Evolutionary conservation across 2,797 vertebrate species (phyloP), one percentile per base, ranked within the genome.

Genomic region (Sebastes diaconus): DNA sequence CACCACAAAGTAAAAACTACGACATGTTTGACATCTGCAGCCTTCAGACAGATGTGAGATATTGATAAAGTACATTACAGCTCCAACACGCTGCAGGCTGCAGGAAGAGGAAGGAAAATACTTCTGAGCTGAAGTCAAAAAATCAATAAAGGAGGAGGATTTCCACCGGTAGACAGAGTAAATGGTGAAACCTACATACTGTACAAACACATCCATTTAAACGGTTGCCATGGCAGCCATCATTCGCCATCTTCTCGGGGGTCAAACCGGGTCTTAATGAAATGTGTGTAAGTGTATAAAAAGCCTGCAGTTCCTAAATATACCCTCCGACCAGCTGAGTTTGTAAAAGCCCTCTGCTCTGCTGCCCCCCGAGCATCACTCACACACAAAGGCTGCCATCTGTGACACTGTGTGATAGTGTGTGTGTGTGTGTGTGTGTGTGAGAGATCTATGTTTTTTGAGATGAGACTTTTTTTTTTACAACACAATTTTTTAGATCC

Each of bases 231-330:
- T 52, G 50, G 50, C 50, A 52, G 50, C 50, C 20, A 52, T 52
- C 50, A n/a, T 9, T 52, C 50, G 20, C 20, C 50, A n/a, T 52
- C 50, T n/a, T n/a, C 20, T n/a, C 50, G 50, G 2, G 2, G 83
- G 81, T 80, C 54, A 78, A 69, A 68, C 52, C 6, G 18, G 65
- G 73, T 54, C 27, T 27, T 42, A 0, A 24, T 30, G 55, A 76
- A 73, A 73, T 52, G 42, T 70, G 64, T 68, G 64, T 20, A 10
- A 61, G 57, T 60, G 60, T 61, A 52, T 71, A 77, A 79, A 81
- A 73, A 72, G 73, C 36, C 54, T 1, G 1, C 30, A 16, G 60
- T 7, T 67, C n/a, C 73, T 84, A 79, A 84, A 84, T 81, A 77
- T 79, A 85, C 8, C 14, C 32, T 66, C 71, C 39, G 14, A 61